Percentiles rank a stretch among this genome's conserved stretches.
Conservation (phyloP, 92 coral and sea anemone species). For the Metridium senile region DNA sequence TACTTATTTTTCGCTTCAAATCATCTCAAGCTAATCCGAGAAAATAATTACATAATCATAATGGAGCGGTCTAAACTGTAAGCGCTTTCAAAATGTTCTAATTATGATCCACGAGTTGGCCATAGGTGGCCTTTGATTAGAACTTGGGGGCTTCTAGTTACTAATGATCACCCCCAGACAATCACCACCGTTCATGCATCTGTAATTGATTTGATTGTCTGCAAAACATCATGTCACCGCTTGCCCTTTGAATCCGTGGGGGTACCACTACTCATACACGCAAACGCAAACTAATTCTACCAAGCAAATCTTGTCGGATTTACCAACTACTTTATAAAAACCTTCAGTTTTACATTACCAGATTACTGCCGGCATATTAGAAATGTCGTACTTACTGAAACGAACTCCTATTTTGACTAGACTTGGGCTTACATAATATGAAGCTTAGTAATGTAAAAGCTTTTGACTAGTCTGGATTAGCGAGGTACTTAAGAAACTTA, state of each 20-base stretch:
- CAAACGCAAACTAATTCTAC: not conserved
- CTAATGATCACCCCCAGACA: not conserved
- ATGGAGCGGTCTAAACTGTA: too few species aligned
- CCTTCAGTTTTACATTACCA: not conserved
- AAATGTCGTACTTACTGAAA: not conserved
- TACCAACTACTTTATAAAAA: not conserved
- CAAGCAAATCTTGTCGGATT: not conserved
- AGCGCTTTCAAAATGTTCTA: too few species aligned
- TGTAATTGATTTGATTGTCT: conserved; percentile 17
- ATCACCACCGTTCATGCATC: conserved; percentile 12
- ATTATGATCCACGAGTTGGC: too few species aligned
- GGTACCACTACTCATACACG: conserved; percentile 1
- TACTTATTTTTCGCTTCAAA: too few species aligned
- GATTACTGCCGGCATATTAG: not conserved
- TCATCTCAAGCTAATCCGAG: too few species aligned
- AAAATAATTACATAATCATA: too few species aligned
- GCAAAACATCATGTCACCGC: conserved; percentile 11
- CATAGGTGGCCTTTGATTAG: too few species aligned
- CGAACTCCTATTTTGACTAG: not conserved
- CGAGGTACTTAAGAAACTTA: not conserved
- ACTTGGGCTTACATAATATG: not conserved
- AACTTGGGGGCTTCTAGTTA: not conserved
- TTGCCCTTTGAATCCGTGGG: conserved; percentile 13
- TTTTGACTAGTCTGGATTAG: conserved; percentile 14
- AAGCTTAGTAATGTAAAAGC: conserved; percentile 5